Evolutionary conservation across 2,888 invertebrate genomes (phyloP).

Genomic region (Pachliopta kotzebuea): DNA sequence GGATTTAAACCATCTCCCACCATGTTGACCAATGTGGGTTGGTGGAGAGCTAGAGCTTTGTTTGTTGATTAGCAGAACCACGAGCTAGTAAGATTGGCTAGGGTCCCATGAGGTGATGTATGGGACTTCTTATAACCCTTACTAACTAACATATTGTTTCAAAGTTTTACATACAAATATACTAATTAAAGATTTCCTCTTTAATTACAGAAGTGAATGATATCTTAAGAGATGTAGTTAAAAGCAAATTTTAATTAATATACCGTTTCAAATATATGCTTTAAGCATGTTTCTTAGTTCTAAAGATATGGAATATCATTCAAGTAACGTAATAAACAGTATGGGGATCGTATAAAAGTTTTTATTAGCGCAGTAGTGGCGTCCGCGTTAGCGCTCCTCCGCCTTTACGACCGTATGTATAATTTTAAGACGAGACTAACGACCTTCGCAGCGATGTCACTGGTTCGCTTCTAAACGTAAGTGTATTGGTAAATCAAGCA

Average conservation of each 20-base stretch:
- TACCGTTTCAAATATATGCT: not conserved
- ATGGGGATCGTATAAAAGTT: slow-evolving; percentile 35
- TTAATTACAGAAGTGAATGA: not conserved
- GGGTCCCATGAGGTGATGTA: too few species aligned
- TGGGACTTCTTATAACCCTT: too few species aligned
- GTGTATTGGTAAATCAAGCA: slow-evolving; percentile 45
- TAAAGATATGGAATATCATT: slow-evolving; percentile 31
- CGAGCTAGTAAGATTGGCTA: too few species aligned
- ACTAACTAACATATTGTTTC: too few species aligned
- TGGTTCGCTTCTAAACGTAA: slow-evolving; percentile 29
- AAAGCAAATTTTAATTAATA: slow-evolving; percentile 1
- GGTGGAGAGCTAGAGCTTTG: too few species aligned
- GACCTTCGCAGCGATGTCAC: slow-evolving; percentile 48
- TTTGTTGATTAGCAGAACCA: too few species aligned
- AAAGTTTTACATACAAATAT: too few species aligned
- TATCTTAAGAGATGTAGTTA: not conserved
- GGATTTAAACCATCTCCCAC: too few species aligned
- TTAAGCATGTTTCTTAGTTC: not conserved
- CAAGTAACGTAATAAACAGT: slow-evolving; percentile 38
- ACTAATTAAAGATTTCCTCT: not conserved
- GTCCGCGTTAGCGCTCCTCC: slow-evolving; percentile 33
- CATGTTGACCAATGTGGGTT: too few species aligned
- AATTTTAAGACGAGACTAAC: slow-evolving; percentile 50
- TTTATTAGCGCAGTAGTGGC: slow-evolving; percentile 36
- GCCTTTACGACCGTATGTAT: slow-evolving; percentile 47